A percentile compares a stretch with the other conserved stretches of the same genome.
phyloP scores from a whole-genome alignment of 2,113 vertebrate genomes.

The Salvelinus alpinus region DNA sequence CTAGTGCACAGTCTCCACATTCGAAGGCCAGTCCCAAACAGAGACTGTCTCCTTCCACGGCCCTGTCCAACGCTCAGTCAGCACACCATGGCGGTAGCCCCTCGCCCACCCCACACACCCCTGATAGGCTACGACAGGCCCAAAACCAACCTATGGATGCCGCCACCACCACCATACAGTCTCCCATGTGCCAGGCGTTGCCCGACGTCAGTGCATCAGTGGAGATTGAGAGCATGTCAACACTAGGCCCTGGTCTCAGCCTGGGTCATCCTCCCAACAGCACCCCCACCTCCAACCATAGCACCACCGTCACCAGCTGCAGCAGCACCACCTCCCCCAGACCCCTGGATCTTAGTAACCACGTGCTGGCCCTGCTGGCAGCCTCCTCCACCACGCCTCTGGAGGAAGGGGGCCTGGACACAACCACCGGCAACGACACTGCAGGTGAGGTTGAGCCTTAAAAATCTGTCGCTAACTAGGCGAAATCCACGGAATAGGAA shows the following conservation, averaged over 20 bases:
- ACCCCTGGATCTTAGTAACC: constrained; percentile 72
- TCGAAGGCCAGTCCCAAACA: constrained; percentile 45
- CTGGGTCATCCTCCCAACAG: constrained; percentile 16
- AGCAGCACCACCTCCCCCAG: constrained; percentile 60
- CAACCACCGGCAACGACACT: constrained; percentile 33
- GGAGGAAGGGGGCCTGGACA: constrained; percentile 42
- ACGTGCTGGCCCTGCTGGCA: constrained; percentile 62
- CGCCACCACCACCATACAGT: background rate
- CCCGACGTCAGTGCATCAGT: background rate
- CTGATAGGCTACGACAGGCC: background rate
- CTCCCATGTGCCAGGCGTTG: background rate
- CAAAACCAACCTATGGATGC: background rate
- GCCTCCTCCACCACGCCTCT: constrained; percentile 55
- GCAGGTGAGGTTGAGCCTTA: constrained; percentile 44
- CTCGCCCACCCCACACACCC: constrained; percentile 9
- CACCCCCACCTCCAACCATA: constrained; percentile 10
- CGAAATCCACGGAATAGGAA: too few species aligned
- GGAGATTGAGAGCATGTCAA: constrained; percentile 15
- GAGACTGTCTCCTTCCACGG: constrained; percentile 40
- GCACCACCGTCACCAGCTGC: constrained; percentile 15
- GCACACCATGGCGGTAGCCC: constrained; percentile 39
- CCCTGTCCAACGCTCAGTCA: constrained; percentile 36
- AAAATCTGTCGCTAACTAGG: too few species aligned
- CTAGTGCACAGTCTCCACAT: constrained; percentile 27
- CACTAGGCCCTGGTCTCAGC: constrained; percentile 46